These are phyloP conservation scores for Trogon melanurus DNA, from an alignment of 2,113 vertebrate species.

Conservation along the genomic window DNA sequence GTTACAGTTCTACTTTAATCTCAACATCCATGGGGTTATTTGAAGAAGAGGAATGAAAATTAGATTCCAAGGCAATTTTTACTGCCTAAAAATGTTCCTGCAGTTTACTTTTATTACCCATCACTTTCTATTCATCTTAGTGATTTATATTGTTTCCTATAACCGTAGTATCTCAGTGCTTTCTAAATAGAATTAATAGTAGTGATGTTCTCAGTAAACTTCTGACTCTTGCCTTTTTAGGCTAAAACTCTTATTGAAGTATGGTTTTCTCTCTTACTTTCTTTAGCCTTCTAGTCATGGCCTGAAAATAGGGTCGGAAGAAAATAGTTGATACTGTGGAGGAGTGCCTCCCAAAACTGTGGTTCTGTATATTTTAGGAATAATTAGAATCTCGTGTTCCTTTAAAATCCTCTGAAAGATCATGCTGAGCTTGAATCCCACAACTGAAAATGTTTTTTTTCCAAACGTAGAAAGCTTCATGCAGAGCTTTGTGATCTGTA, in stretches of 20 bases:
- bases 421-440: background rate
- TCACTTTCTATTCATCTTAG: background rate
- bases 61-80: background rate
- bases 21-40: background rate
- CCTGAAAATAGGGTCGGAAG: background rate
- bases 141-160: background rate
- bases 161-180: background rate
- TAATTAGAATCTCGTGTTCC: background rate
- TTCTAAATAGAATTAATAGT: background rate
- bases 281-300: background rate
- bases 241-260: background rate
- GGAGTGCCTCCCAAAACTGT: background rate
- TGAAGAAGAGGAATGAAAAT: background rate
- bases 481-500: background rate
- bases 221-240: slow-evolving; percentile 3
- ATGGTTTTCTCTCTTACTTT: background rate
- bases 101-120: background rate
- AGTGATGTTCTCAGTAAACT: background rate
- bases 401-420: background rate
- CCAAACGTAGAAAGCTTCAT: background rate
- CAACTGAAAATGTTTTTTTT: background rate
- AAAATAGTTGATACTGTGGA: background rate
- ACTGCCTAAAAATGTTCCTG: background rate
- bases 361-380: background rate
- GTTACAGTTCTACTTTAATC: background rate